Evolutionary conservation across 2,888 invertebrate species (phyloP), one percentile per base, ranked within the genome.

Genomic region (Metellina segmentata): DNA sequence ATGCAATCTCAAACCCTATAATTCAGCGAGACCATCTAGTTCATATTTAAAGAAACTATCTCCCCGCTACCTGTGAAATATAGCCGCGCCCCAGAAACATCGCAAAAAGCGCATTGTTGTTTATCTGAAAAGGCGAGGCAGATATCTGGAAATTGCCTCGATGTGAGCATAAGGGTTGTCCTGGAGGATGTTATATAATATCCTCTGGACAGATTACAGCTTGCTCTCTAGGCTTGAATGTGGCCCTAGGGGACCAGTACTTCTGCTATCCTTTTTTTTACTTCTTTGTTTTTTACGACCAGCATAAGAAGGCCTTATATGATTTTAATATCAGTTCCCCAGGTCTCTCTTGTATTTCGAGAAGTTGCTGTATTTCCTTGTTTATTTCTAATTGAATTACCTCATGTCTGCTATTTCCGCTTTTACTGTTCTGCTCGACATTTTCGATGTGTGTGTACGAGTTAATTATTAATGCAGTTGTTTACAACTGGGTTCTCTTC

Each of bases 151-250:
- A 88, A 88, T 81, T 88, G 81, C 74, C 61, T 72, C 88, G 61
- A 81, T 81, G 88, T 88, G 88, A 74, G n/a, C 88, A 74, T 75
- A 74, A 75, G 81, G 81, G 72, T 51, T 69, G 72, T 74, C 81
- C 81, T 79, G 49, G 53, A 83, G 72, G 83, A 90, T 90, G 83
- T 72, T 90, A 85, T 90, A 83, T 90, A 90, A 83, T 85, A 85
- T 90, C 89, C 89, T 90, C 83, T 72, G 89, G 89, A 90, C 89
- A 90, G 83, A 83, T 90, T 90, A 85, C 83, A 85, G 77, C 85
- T 90, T 85, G 89, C 81, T 90, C 88, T 75, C 88, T 71, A 69
- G 78, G 85, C 72, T 52, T 72, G 78, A 90, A 90, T 90, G 89
- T 71, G 52, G 19, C 89, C 85, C 79, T 81, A 19, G 78, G 74